Percentiles rank a stretch among this genome's conserved stretches.
Conservation (phyloP, 2,888 invertebrate species). For the Tenthredo amoena region DNA sequence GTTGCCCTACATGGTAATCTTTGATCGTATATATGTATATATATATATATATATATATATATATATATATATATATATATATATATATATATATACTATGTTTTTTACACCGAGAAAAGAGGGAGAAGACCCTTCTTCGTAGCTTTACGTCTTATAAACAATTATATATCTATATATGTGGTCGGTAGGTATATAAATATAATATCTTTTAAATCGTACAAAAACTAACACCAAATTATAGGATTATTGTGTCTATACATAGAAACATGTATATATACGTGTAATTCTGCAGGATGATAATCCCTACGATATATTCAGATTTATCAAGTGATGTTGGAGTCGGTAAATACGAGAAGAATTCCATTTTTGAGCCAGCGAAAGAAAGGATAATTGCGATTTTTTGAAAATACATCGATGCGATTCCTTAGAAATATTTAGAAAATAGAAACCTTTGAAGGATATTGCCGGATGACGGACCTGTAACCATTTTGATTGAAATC, state of each 20-base stretch:
- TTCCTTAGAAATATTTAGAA: too few relatives aligned
- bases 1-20: constrained; percentile 50
- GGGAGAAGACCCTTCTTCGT: not conserved
- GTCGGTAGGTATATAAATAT: not conserved
- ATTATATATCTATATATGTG: not conserved
- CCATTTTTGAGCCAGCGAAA: too few relatives aligned
- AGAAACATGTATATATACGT: too few relatives aligned
- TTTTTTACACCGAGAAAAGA: not conserved
- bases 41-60: not conserved
- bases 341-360: too few relatives aligned
- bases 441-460: too few relatives aligned
- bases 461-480: too few relatives aligned
- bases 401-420: too few relatives aligned
- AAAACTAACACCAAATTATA: not conserved
- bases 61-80: not conserved
- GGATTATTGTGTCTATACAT: not conserved
- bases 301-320: too few relatives aligned
- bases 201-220: not conserved
- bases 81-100: not conserved
- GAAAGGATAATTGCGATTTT: too few relatives aligned
- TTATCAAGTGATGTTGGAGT: too few relatives aligned
- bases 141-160: not conserved
- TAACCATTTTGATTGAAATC: too few relatives aligned
- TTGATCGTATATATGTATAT: not conserved
- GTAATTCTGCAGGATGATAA: too few relatives aligned